Evolutionary conservation across 2,113 vertebrate genomes (phyloP).

Genomic region (Brienomyrus longianalis): DNA sequence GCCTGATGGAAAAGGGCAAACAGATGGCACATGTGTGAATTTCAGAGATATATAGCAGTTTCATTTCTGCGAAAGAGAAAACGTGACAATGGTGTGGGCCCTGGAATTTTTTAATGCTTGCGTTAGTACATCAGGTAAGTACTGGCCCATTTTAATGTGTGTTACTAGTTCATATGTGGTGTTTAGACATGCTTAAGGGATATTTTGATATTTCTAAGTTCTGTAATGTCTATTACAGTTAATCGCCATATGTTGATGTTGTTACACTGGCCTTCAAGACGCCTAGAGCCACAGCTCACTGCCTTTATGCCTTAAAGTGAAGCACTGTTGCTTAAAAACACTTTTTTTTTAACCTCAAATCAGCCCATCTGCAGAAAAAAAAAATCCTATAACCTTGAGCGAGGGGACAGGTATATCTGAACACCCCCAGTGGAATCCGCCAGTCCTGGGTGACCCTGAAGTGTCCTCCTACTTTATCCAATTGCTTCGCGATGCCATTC

Average conservation of each 20-base stretch:
- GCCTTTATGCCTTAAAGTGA: background rate
- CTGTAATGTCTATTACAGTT: background rate
- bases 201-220: background rate
- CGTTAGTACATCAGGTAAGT: background rate
- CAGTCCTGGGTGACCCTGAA: background rate
- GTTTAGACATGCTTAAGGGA: background rate
- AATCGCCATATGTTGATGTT: background rate
- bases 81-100: background rate
- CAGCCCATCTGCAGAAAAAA: background rate
- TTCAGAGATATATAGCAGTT: background rate
- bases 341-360: background rate
- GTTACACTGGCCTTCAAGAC: background rate
- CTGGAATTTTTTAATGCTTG: background rate
- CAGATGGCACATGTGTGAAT: slow-evolving; percentile 11
- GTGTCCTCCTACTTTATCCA: background rate
- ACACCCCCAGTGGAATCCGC: background rate
- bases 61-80: background rate
- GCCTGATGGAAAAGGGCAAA: slow-evolving; percentile 32
- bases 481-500: background rate
- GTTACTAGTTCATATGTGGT: background rate
- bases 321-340: background rate
- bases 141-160: background rate
- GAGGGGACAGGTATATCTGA: slow-evolving; percentile 2
- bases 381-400: background rate
- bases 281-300: background rate